Evolutionary conservation across 2,113 vertebrate genomes (phyloP), one percentile per base, ranked within the genome.

Genomic region (Saguinus imperator): DNA sequence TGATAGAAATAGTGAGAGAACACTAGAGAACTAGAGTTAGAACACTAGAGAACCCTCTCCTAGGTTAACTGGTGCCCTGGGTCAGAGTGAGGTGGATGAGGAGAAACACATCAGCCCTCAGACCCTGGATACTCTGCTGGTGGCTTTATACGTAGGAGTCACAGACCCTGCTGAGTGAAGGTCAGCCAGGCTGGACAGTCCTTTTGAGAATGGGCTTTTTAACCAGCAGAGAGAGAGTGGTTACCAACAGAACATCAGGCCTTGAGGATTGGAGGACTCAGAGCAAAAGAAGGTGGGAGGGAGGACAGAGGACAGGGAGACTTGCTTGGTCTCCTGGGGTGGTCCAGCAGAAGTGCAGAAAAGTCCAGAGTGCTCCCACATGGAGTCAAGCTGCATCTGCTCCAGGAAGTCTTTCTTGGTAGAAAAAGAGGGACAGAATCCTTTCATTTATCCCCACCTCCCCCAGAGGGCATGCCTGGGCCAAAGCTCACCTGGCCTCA

Each of bases 301-400:
- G 11, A 9, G 32, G 58, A n/a, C 25, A 64, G 77, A 57, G 32
- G 5, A 27, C 21, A 12, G 29, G 1, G 12, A 68, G 25, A 5
- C 35, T 18, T 9, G 6, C 11, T 10, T 73, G 40, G 35, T 9
- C 21, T 12, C 50, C 25, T 35, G 0, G 8, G 2, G 0, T 2
- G 40, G 25, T 14, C 82, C 5, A 14, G 0, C 8, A 45, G 25
- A 57, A 73, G 21, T 20, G 1, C n/a, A 45, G 43, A 37, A 11
- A 37, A 1, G 0, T 86, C 68, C 27, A 13, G 29, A 57, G 11
- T 0, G 23, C 68, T 55, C 75, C 14, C 1, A 75, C 6, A 25
- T 1, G 2, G 25, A 37, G 37, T 21, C 79, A 89, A 18, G 10
- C 29, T 2, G 7, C 14, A 76, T 58, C 55, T 61, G 64, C 29